Evolutionary conservation across 2,888 invertebrate species (phyloP), one percentile per base, ranked within the genome.

Genomic region (Brachypterus glaber): DNA sequence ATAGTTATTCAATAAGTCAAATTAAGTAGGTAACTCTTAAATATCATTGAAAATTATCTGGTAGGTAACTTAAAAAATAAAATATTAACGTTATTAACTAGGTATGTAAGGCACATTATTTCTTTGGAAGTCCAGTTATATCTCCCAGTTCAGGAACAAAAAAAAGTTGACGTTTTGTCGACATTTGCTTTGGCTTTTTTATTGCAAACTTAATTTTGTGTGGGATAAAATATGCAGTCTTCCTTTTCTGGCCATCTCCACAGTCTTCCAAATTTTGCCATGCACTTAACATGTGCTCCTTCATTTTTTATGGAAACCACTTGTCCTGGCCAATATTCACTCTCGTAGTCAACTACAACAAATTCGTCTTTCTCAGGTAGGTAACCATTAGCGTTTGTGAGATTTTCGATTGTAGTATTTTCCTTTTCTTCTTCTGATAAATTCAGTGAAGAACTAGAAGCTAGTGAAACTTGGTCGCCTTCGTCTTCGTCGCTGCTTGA

Each of bases 111-210:
- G 15, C 2, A 25, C 24, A 35, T 17, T 35, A 27, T 35, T 35
- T 35, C 27, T 35, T 35, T 29, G 35, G 35, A 17, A 29, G 26
- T 4, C 35, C 35, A 33, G 14, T 5, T 13, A 24, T 33, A 21
- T 33, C 24, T 33, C 29, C 27, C 14, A 35, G 35, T 29, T 35
- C 35, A 17, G 27, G 35, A 27, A 35, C 27, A 14, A 35, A 35
- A 29, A 33, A 35, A 35, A 35, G 35, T 35, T 35, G 27, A 29
- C 29, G 29, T 34, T 35, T 35, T 35, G 25, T 34, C n/a, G 34
- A 34, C 25, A 34, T 34, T 25, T 34, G 15, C 34, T 25, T 34
- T 34, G 34, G 35, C 35, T 35, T 5, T 26, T 27, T 27, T 35
- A 35, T 33, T 16, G 33, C 24, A 33, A 33, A 33, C 24, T 24